Conservation (phyloP, 2,797 vertebrate genomes). For the Myotis myotis region DNA sequence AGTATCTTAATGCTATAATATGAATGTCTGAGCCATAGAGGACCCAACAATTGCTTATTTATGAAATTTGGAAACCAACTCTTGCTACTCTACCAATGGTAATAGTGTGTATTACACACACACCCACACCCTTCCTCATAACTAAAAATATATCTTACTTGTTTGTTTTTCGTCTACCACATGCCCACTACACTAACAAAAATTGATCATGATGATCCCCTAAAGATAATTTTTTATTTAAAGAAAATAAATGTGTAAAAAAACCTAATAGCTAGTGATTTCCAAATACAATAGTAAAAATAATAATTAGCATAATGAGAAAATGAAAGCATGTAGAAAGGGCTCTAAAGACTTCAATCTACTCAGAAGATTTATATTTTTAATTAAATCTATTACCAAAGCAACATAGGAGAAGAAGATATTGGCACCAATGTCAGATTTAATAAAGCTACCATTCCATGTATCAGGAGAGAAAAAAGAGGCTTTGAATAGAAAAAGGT, state of each 20-base stretch:
- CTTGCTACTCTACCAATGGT: not conserved
- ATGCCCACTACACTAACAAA: not conserved
- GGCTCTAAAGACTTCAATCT: slow-evolving; percentile 29
- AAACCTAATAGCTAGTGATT: slow-evolving; percentile 44
- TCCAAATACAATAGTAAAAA: slow-evolving; percentile 45
- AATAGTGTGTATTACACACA: not conserved
- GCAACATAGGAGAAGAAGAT: slow-evolving; percentile 11
- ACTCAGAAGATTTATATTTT: slow-evolving; percentile 66
- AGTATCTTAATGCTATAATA: not conserved
- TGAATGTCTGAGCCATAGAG: not conserved
- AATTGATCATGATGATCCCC: not conserved
- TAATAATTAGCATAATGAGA: slow-evolving; percentile 51
- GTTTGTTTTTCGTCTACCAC: not conserved
- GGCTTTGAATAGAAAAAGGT: not conserved
- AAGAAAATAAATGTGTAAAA: slow-evolving; percentile 11
- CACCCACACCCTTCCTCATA: not conserved
- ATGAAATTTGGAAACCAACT: not conserved
- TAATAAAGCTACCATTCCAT: slow-evolving; percentile 1
- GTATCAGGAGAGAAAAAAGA: slow-evolving; percentile 1
- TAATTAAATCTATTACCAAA: slow-evolving; percentile 62
- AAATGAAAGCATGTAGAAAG: slow-evolving; percentile 57
- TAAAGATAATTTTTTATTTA: not conserved
- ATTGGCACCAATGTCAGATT: slow-evolving; percentile 11
- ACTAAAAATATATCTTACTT: slow-evolving; percentile 34
- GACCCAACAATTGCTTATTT: not conserved